These are phyloP conservation scores for Elephantulus edwardii DNA, from an alignment of 2,113 vertebrate genomes.

Conservation along the genomic window DNA sequence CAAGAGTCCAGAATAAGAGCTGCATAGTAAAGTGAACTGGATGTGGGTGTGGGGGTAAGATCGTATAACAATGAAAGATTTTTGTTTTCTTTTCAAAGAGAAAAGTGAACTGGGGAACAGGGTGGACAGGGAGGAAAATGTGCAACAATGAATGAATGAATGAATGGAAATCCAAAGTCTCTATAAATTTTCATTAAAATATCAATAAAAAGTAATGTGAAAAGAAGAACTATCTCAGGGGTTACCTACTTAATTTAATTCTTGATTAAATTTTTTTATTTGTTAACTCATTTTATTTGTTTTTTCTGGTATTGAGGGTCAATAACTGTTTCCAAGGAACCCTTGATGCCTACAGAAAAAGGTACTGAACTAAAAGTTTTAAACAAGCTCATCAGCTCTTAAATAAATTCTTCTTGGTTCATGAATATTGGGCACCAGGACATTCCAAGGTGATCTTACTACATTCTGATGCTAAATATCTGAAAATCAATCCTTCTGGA, in stretches of 20 bases:
- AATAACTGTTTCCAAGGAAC: conserved; percentile 56
- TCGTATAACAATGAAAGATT: no score
- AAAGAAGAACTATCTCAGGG: no score
- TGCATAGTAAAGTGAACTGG: no score
- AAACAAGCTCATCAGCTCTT: conserved; percentile 58
- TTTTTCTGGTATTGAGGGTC: conserved; percentile 56
- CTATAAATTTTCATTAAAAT: no score
- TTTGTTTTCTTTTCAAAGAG: no score
- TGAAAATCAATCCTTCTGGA: conserved; percentile 50
- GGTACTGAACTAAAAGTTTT: conserved; percentile 59
- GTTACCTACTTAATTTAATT: conserved; percentile 6
- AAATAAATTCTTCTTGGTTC: conserved; percentile 63
- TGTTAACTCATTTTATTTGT: neutral
- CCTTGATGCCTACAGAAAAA: neutral
- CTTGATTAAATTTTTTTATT: conserved; percentile 23
- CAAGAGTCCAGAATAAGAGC: no score
- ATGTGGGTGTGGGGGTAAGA: no score
- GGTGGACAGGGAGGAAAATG: no score
- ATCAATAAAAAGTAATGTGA: no score
- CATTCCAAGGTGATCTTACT: conserved; percentile 47
- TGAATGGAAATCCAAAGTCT: no score
- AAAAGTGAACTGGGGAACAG: no score
- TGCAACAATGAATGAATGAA: no score
- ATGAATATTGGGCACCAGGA: neutral
- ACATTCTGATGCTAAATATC: conserved; percentile 51